phyloP scores from a whole-genome alignment of 2,888 invertebrate species.

The Petrolisthes manimaculis region DNA sequence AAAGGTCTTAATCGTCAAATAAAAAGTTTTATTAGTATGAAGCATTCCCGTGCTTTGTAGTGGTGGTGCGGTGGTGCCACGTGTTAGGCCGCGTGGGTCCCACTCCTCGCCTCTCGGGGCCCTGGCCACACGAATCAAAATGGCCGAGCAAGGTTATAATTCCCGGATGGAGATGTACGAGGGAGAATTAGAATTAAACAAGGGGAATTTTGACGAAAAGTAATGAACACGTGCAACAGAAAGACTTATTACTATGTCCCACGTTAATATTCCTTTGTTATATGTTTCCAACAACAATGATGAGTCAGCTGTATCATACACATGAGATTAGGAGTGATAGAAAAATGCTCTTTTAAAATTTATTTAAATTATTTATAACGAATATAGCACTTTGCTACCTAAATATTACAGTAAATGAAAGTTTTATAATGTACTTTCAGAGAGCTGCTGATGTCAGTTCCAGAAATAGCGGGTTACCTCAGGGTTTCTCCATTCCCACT shows the following conservation, averaged over 20 bases:
- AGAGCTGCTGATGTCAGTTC: conserved; percentile 37
- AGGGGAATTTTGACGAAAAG: no score
- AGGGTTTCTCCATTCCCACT: conserved; percentile 57
- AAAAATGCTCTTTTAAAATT: no score
- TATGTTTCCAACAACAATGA: no score
- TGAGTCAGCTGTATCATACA: no score
- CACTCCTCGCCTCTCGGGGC: conserved; percentile 46
- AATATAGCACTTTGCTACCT: no score
- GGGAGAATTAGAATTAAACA: conserved; percentile 35
- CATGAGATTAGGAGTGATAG: no score
- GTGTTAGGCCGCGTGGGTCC: conserved; percentile 30
- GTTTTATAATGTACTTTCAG: conserved; percentile 26
- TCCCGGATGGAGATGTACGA: conserved; percentile 25
- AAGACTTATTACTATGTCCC: no score
- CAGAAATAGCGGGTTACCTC: conserved; percentile 40
- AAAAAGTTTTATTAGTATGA: not conserved
- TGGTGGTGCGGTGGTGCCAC: conserved; percentile 40
- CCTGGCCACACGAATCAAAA: conserved; percentile 57
- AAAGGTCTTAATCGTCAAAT: conserved; percentile 21
- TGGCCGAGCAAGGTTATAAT: conserved; percentile 49
- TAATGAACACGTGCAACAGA: no score
- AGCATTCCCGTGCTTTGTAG: conserved; percentile 49
- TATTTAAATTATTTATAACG: no score
- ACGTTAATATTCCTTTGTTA: no score
- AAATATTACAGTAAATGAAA: not conserved